Evolutionary conservation across 2,113 vertebrate genomes (phyloP).

Genomic region (Ciconia stormi): DNA sequence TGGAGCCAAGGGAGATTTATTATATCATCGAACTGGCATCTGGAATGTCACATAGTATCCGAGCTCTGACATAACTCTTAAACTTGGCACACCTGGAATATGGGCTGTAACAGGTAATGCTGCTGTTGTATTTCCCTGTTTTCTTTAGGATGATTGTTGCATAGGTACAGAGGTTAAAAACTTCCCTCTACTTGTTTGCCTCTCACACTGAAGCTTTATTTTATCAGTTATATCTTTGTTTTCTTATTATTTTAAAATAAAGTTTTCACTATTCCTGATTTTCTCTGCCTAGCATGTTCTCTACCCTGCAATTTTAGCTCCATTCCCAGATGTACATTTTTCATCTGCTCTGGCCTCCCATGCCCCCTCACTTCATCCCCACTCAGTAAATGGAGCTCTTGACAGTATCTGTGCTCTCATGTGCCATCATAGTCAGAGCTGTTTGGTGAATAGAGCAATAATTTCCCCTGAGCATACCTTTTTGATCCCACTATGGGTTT

Average conservation of each 20-base stretch:
- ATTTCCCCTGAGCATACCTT: neutral
- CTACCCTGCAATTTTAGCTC: neutral
- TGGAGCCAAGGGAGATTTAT: neutral
- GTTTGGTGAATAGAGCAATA: neutral
- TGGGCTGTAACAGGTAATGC: constrained; percentile 55
- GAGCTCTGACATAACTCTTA: constrained; percentile 51
- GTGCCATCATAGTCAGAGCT: neutral
- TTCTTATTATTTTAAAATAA: neutral
- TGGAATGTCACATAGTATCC: constrained; percentile 22
- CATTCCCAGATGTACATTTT: neutral
- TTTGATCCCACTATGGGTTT: neutral
- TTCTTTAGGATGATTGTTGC: constrained; percentile 20
- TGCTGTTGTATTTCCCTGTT: constrained; percentile 68
- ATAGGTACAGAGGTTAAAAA: constrained; percentile 41
- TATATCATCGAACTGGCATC: constrained; percentile 21
- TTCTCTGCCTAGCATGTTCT: neutral
- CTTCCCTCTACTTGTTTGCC: constrained; percentile 41
- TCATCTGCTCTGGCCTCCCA: neutral
- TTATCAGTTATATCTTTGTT: neutral
- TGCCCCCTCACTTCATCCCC: neutral
- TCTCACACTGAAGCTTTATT: neutral
- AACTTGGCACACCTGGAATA: constrained; percentile 58
- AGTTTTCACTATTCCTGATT: neutral
- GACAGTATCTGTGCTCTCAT: neutral
- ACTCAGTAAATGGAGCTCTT: neutral